These are phyloP conservation scores for Shinisaurus crocodilurus DNA, from an alignment of 2,113 vertebrate species.

Conservation along the genomic window DNA sequence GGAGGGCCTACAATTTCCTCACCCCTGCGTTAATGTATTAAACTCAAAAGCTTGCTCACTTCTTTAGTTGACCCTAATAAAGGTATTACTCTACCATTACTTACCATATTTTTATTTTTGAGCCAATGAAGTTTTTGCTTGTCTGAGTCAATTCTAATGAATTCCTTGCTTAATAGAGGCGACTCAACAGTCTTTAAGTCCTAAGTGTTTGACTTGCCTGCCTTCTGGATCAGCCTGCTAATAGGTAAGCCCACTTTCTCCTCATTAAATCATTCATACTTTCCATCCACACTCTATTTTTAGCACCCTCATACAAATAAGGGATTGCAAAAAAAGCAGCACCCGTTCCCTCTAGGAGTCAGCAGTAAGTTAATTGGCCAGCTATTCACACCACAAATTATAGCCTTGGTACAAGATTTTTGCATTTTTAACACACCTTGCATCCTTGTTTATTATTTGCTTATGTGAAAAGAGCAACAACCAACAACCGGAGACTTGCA, in stretches of 20 bases:
- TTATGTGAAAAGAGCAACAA: conserved; percentile 46
- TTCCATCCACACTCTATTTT: conserved; percentile 6
- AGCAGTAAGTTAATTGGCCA: conserved; percentile 17
- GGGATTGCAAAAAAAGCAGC: background rate
- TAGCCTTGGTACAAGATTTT: background rate
- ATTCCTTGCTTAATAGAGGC: background rate
- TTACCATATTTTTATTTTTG: background rate
- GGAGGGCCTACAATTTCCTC: too few relatives aligned
- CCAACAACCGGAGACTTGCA: conserved; percentile 21
- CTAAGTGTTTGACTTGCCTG: background rate
- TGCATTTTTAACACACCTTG: conserved; percentile 35
- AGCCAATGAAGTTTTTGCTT: background rate
- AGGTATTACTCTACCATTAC: background rate
- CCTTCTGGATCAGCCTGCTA: background rate
- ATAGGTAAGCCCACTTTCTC: background rate
- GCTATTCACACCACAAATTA: background rate
- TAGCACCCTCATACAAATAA: background rate
- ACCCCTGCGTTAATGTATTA: background rate
- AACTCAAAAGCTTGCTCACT: background rate
- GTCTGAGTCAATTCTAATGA: background rate
- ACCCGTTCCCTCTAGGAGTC: background rate
- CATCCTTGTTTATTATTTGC: conserved; percentile 36
- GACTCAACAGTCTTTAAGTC: background rate
- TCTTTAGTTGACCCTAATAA: background rate
- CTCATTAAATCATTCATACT: conserved; percentile 9